These are phyloP conservation scores for Macrotis lagotis DNA, from an alignment of 2,113 vertebrate genomes.

Conservation along the genomic window DNA sequence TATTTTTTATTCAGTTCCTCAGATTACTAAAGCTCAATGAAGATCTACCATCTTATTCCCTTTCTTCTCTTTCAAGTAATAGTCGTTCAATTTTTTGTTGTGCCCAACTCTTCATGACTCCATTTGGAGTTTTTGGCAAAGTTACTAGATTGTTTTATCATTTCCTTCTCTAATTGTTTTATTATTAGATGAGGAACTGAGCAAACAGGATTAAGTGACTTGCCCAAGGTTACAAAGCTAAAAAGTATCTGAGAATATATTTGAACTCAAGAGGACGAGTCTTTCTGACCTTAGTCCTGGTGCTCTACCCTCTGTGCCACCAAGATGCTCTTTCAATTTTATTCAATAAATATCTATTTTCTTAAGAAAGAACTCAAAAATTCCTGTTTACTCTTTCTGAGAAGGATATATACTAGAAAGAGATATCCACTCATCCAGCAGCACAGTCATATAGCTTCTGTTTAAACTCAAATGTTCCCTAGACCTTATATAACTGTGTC, in stretches of 20 bases:
- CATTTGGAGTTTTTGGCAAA: not conserved
- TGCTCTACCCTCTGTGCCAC: not conserved
- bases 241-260: too few relatives aligned
- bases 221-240: not conserved
- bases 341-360: not conserved
- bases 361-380: not conserved
- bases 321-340: not conserved
- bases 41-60: not conserved
- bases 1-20: not conserved
- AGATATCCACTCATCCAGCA: not conserved
- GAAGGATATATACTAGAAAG: not conserved
- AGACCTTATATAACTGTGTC: too few relatives aligned
- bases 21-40: not conserved
- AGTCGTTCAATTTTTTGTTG: not conserved
- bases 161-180: not conserved
- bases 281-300: not conserved
- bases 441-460: not conserved
- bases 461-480: not conserved
- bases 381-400: not conserved
- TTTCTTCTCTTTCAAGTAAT: not conserved
- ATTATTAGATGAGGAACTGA: not conserved
- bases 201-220: not conserved
- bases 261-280: not conserved
- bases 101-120: not conserved
- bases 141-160: not conserved